phyloP scores from a whole-genome alignment of 1,140 invertebrate species.

The Ctenoplectra terminalis region DNA sequence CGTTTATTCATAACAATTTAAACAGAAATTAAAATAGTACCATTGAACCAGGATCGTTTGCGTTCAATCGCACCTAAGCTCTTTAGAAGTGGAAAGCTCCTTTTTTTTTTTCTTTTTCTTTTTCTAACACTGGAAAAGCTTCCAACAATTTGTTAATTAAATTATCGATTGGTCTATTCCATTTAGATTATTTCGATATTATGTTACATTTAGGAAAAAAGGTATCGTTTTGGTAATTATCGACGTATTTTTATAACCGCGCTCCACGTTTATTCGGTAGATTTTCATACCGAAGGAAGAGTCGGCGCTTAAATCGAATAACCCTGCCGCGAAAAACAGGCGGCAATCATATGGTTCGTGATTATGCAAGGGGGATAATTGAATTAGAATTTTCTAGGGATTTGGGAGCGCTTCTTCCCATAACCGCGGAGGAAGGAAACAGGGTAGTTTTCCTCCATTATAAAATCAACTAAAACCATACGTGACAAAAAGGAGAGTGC shows the following conservation, averaged over 20 bases:
- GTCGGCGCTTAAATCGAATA: constrained; percentile 28
- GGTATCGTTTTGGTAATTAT: neutral
- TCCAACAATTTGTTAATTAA: neutral
- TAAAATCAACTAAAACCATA: constrained; percentile 77
- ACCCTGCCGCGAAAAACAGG: constrained; percentile 56
- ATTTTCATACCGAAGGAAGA: constrained; percentile 22
- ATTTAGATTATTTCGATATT: neutral
- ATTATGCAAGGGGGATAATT: constrained; percentile 74
- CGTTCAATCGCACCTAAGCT: no score
- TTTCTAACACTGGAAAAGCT: neutral
- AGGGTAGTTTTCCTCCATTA: constrained; percentile 70
- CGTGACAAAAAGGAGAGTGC: constrained; percentile 71
- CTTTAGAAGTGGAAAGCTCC: neutral
- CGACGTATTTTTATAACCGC: constrained; percentile 6
- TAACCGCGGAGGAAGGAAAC: constrained; percentile 61
- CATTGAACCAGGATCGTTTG: no score
- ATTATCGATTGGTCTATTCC: neutral
- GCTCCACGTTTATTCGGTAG: neutral
- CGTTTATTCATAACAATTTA: constrained; percentile 21
- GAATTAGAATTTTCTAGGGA: constrained; percentile 74
- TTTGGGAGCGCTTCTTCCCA: constrained; percentile 61
- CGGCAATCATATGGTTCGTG: constrained; percentile 70
- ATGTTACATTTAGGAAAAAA: no score
- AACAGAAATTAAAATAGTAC: no score
- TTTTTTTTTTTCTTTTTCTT: neutral